Percentiles rank a stretch among this genome's conserved stretches.
Conservation (phyloP, 2,113 vertebrate species). For the Grammomys surdaster region DNA sequence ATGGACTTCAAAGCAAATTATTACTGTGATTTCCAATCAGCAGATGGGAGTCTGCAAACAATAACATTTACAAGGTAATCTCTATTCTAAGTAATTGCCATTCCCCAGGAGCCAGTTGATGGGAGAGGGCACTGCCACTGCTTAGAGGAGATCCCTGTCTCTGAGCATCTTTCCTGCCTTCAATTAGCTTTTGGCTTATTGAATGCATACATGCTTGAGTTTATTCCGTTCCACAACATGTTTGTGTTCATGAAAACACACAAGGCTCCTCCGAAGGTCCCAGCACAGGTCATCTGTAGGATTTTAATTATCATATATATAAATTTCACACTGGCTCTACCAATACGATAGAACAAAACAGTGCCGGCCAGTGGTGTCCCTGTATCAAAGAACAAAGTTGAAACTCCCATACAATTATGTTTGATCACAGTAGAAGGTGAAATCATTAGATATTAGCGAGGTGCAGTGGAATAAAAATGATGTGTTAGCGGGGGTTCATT, state of each 20-base stretch:
- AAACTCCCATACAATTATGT: constrained; percentile 91
- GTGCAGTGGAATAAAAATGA: constrained; percentile 90
- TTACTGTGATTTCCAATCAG: constrained; percentile 47
- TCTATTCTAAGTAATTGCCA: constrained; percentile 41
- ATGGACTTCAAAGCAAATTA: constrained; percentile 65
- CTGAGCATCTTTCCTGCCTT: neutral
- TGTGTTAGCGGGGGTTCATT: constrained; percentile 91
- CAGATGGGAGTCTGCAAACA: constrained; percentile 56
- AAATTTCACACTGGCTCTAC: constrained; percentile 83
- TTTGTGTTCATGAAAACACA: neutral
- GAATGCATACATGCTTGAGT: neutral
- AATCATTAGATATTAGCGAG: constrained; percentile 92
- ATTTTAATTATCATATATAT: constrained; percentile 74
- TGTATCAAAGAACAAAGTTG: constrained; percentile 87
- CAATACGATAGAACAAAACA: constrained; percentile 85
- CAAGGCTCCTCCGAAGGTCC: neutral
- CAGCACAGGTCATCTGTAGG: constrained; percentile 12
- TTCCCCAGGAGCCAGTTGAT: constrained; percentile 51
- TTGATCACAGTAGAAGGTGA: constrained; percentile 89
- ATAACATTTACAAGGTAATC: constrained; percentile 56
- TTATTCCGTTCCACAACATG: fast-evolving
- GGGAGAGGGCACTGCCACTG: neutral
- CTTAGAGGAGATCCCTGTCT: neutral
- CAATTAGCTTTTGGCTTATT: constrained; percentile 22
- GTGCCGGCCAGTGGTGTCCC: constrained; percentile 78